Conservation (phyloP, 1,140 invertebrate genomes). For the Riptortus pedestris region DNA sequence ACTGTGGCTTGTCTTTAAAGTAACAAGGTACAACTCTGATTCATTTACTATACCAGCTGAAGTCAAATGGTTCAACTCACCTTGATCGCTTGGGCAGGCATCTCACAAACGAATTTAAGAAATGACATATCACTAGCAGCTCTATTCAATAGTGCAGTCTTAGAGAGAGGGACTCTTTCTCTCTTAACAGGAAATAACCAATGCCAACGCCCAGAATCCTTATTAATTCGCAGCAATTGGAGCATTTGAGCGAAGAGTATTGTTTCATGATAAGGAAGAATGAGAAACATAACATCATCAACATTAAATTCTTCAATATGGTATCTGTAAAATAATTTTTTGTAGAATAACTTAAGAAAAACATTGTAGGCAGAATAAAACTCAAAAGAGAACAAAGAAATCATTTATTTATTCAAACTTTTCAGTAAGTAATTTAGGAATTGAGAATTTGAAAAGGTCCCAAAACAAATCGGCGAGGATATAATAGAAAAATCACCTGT, state of each 20-base stretch:
- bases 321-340: slow-evolving; percentile 46
- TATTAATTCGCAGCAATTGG: slow-evolving; percentile 58
- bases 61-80: slow-evolving; percentile 38
- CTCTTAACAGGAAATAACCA: slow-evolving; percentile 67
- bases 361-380: too few relatives aligned
- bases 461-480: too few relatives aligned
- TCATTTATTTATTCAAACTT: background rate
- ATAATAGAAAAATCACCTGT: too few relatives aligned
- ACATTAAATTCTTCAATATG: slow-evolving; percentile 80
- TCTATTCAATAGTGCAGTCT: slow-evolving; percentile 58
- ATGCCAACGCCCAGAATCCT: slow-evolving; percentile 54
- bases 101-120: slow-evolving; percentile 60
- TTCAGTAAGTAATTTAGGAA: background rate
- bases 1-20: too few relatives aligned
- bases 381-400: background rate
- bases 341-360: background rate
- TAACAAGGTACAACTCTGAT: too few relatives aligned
- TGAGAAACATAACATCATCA: slow-evolving; percentile 63
- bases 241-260: slow-evolving; percentile 73
- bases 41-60: too few relatives aligned
- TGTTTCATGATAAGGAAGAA: slow-evolving; percentile 85
- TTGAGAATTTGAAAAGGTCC: too few relatives aligned
- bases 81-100: slow-evolving; percentile 52
- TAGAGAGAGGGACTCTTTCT: slow-evolving; percentile 56
- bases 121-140: slow-evolving; percentile 56